Evolutionary conservation across 2,888 invertebrate genomes (phyloP), one percentile per base, ranked within the genome.

Genomic region (Lasioglossum pauxillum): DNA sequence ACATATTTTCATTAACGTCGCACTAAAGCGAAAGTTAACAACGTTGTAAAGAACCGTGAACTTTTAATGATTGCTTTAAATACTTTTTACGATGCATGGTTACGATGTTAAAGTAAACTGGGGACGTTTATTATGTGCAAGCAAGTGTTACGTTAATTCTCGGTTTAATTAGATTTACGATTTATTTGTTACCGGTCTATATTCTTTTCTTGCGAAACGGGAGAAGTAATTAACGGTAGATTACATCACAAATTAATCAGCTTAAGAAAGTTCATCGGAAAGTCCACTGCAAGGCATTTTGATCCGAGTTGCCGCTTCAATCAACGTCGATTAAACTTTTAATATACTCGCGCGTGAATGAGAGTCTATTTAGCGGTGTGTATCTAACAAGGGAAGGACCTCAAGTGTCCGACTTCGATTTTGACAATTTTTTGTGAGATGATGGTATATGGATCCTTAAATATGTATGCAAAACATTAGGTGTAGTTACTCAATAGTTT

Each of bases 291-390:
- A 23, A 53, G n/a, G 27, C 31, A 53, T 27, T 75, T 75, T 44
- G 53, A 41, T 23, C 31, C 60, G 5, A 57, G 60, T 57, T 60
- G 27, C 60, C 16, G 19, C 27, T 57, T 75, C 60, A 44, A 75
- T 64, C 75, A 75, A 64, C 44, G 75, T 75, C 60, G 44, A 75
- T 60, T 60, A 75, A 60, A 60, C 60, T 75, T 75, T 60, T 64
- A 75, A 41, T 75, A 75, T 19, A 75, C 27, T 27, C 44, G 46
- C 44, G 31, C 44, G 64, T 12, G 27, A 41, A 60, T 60, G 60
- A 60, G 60, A 64, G 27, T 75, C 41, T 60, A 44, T 64, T 60
- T 31, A 75, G 38, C 19, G 8, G 31, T 35, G 23, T 69, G 23
- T 69, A 67, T 35, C 35, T 35, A 35, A 35, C 31, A 31, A 31